These are phyloP conservation scores for Rousettus madagascariensis DNA, from an alignment of 2,797 vertebrate genomes.

Conservation along the genomic window DNA sequence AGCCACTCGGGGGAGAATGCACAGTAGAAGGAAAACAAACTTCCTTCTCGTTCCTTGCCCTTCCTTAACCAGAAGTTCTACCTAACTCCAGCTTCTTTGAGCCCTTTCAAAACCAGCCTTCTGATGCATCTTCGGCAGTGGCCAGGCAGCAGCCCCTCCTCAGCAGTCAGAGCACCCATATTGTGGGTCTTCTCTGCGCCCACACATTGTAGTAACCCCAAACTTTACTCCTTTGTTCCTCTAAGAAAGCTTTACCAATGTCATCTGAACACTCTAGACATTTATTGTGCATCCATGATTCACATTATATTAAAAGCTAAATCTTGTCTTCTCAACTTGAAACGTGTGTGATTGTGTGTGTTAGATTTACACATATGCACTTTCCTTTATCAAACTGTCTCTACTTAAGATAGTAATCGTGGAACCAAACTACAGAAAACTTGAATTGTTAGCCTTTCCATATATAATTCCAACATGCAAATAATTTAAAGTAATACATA, in stretches of 20 bases:
- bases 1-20: neutral
- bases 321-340: neutral
- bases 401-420: neutral
- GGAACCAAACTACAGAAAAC: neutral
- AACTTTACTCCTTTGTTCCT: neutral
- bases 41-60: neutral
- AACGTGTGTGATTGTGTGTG: neutral
- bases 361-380: neutral
- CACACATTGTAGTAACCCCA: neutral
- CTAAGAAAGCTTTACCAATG: neutral
- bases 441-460: neutral
- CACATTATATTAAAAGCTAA: neutral
- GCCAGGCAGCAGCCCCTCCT: neutral
- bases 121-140: neutral
- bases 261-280: neutral
- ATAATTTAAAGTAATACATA: neutral
- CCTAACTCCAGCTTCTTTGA: neutral
- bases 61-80: neutral
- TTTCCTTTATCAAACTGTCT: neutral
- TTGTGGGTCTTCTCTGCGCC: neutral
- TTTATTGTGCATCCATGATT: neutral
- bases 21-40: neutral
- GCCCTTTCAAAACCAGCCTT: neutral
- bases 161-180: neutral
- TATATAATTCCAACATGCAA: neutral